phyloP scores from a whole-genome alignment of 2,797 vertebrate species.

The Phrynocephalus forsythii region DNA sequence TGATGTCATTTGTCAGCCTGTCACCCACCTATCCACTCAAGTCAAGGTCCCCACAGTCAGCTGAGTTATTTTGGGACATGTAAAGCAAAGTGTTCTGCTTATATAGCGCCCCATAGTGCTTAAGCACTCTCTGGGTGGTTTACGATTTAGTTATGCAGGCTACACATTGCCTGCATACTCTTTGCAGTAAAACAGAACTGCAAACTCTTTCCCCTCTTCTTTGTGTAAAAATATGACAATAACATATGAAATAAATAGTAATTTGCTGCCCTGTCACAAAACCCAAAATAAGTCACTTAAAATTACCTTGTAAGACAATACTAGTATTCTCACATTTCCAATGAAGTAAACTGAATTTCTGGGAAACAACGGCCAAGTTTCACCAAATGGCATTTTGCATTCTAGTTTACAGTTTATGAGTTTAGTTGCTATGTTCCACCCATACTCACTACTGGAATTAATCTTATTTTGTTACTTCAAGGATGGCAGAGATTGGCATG shows the following conservation, averaged over 20 bases:
- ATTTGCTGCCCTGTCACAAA: not conserved
- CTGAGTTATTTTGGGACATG: not conserved
- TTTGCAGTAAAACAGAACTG: too few species aligned
- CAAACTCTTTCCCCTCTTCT: not conserved
- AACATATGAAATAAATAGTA: not conserved
- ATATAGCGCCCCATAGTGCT: too few species aligned
- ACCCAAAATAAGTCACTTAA: not conserved
- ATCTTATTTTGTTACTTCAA: conserved; percentile 49
- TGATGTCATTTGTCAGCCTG: too few species aligned
- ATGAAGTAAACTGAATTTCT: not conserved
- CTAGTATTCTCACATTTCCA: not conserved
- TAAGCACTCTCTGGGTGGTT: too few species aligned
- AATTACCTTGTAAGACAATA: not conserved
- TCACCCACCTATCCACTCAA: not conserved
- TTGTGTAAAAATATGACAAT: not conserved
- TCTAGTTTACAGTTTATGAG: not conserved
- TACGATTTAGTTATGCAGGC: too few species aligned
- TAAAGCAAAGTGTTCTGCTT: not conserved
- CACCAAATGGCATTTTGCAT: not conserved
- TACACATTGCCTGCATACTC: too few species aligned
- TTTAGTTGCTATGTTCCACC: not conserved
- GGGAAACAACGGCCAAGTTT: not conserved
- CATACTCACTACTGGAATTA: not conserved
- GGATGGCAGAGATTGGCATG: conserved; percentile 81
- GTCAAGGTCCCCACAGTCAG: not conserved